Base-by-base conservation (phyloP, 2,113 vertebrate species). In the Procapra przewalskii region DNA sequence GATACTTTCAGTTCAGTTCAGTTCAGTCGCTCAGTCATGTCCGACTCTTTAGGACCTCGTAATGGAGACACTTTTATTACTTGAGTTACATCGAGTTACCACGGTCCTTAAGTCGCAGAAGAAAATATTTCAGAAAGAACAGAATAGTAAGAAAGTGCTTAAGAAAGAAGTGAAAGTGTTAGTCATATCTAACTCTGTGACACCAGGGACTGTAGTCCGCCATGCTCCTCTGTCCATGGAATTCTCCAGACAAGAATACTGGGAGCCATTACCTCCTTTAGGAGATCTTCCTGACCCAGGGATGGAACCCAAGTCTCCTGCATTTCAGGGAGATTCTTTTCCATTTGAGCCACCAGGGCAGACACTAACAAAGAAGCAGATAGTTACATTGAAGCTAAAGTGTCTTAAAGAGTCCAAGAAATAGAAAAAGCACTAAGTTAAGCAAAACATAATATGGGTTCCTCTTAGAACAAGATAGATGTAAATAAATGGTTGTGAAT, bases 401-500 rank as follows among this genome's bases (percentile, higher is more conserved):
- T 87, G 67, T 87, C 23, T 82, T 94, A 43, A n/a, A n/a, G 50
- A 16, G 52, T 75, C 45, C 86, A 82, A 96, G 16, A 94, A 90
- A 54, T 79, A 90, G 80, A 29, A 91, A 97, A 87, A 64, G 31
- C 67, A 62, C 31, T 93, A 43, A 94, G 91, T 59, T 88, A 64
- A 83, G 33, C 45, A 71, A 71, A 52, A 60, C 21, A 80, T 52
- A 88, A 62, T 60, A 60, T 21, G 13, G 10, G 6, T 86, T 71
- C 10, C 12, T 94, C 43, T 93, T 97, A 86, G 17, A 90, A 94
- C 15, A 36, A 75, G 12, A 40, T 14, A 27, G 27, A 25, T 92
- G 25, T 95, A 95, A 83, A 33, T 52, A 97, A 95, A 71, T 94
- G 57, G 11, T 33, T 90, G 1, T 94, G 67, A 62, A 82, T 94